Percentiles rank a stretch among this genome's conserved stretches.
phyloP scores from a whole-genome alignment of 2,113 vertebrate species.

The Natator depressus region DNA sequence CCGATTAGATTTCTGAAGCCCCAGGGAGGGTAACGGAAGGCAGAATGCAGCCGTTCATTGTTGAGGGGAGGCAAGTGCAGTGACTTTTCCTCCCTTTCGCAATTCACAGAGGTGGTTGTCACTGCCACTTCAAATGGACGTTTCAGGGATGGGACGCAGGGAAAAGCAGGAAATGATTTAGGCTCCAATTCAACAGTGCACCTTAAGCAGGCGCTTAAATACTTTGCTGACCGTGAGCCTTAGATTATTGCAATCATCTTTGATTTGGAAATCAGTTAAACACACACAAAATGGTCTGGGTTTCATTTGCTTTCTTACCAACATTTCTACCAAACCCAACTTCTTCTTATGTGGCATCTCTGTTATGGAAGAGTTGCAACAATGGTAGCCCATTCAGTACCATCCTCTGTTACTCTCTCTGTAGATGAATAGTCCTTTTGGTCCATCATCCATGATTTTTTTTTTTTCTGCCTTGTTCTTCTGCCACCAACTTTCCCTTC shows the following conservation, averaged over 20 bases:
- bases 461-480: neutral
- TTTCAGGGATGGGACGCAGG: neutral
- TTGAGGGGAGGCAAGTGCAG: neutral
- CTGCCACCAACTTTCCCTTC: neutral
- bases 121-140: neutral
- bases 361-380: neutral
- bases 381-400: too few species aligned
- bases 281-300: neutral
- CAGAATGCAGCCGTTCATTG: neutral
- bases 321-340: neutral
- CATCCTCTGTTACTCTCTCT: neutral
- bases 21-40: accelerated
- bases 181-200: accelerated
- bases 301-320: neutral
- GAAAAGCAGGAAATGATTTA: neutral
- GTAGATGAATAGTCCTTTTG: neutral
- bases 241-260: neutral
- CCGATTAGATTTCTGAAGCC: neutral
- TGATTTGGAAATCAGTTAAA: neutral
- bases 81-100: accelerated
- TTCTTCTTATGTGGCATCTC: neutral
- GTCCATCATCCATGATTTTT: neutral
- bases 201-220: neutral
- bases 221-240: neutral
- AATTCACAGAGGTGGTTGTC: accelerated